phyloP scores from a whole-genome alignment of 2,888 invertebrate species.

The Scaptomyza parva region DNA sequence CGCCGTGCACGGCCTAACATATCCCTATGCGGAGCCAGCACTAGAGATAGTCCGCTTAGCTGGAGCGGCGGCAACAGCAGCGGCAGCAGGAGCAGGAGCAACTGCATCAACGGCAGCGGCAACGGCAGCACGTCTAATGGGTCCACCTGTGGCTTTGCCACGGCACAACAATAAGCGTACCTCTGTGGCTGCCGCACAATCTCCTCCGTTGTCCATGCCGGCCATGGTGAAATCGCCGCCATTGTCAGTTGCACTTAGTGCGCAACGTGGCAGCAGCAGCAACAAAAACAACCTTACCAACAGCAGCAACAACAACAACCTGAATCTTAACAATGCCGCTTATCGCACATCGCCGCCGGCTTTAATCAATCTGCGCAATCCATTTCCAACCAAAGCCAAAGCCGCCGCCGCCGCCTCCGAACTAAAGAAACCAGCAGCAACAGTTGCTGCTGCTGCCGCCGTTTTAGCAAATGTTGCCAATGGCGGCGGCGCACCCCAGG shows the following conservation, averaged over 20 bases:
- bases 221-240: slow-evolving; percentile 73
- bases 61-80: not conserved
- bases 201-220: slow-evolving; percentile 53
- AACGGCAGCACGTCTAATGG: slow-evolving; percentile 84
- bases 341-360: slow-evolving; percentile 80
- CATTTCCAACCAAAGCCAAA: slow-evolving; percentile 63
- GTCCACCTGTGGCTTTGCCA: slow-evolving; percentile 86
- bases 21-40: slow-evolving; percentile 59
- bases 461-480: slow-evolving; percentile 49
- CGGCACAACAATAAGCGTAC: slow-evolving; percentile 82
- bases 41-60: slow-evolving; percentile 82
- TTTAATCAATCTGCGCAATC: slow-evolving; percentile 79
- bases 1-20: slow-evolving; percentile 23
- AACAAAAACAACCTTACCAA: too few relatives aligned
- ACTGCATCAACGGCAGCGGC: not conserved
- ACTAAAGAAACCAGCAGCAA: slow-evolving; percentile 50
- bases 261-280: slow-evolving; percentile 45
- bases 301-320: slow-evolving; percentile 43
- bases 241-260: slow-evolving; percentile 60
- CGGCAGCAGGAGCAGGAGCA: slow-evolving; percentile 7
- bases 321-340: slow-evolving; percentile 51
- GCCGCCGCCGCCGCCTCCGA: slow-evolving; percentile 40
- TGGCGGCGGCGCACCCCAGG: slow-evolving; percentile 45
- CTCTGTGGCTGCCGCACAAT: slow-evolving; percentile 18
- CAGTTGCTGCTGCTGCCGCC: slow-evolving; percentile 19